Evolutionary conservation across 2,113 vertebrate genomes (phyloP), one percentile per base, ranked within the genome.

Genomic region (Accipiter virgatus): DNA sequence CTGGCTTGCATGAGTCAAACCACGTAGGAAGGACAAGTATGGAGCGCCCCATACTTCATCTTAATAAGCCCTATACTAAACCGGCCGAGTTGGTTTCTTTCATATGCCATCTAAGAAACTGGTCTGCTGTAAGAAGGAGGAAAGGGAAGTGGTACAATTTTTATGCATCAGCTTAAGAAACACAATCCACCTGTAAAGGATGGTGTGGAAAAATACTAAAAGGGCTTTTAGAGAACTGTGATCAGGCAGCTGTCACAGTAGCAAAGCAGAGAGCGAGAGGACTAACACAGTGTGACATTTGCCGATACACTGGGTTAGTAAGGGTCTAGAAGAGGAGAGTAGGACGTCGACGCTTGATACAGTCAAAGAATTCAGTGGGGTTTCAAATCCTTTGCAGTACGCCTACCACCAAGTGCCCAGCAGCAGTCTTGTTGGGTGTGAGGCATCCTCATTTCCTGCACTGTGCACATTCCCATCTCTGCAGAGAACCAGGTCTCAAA

Each of bases 171-270:
- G 36, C 12, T 81, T 32, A 91, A 68, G 48, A 65, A 74, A 27
- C 3, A 3, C n/a, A 45, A 15, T 31, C 38, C 19, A 22, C 0
- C 0, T 29, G 13, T 36, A 7, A 65, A 48, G n/a, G 23, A 25
- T 27, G 36, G 31, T 47, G 25, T 42, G 17, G 45, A 68, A 72
- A 59, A 80, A 38, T 12, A 10, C 16, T 18, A 2, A 32, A 88
- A n/a, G 52, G 18, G 2, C 2, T 82, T 9, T 45, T 45, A 70
- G 38, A 71, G 66, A 77, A 0, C 43, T 53, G n/a, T 0, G 18
- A 40, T 75, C 15, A 26, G 2, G 15, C 67, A 83, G 71, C 86
- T 65, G 67, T 68, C 66, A 29, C 34, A 53, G 55, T 3, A 67
- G 70, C 47, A 80, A 50, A 65, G 52, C 74, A 67, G 79, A 92